These are phyloP conservation scores for Tenthredo scrophulariae DNA, from an alignment of 2,888 invertebrate species.

Conservation along the genomic window DNA sequence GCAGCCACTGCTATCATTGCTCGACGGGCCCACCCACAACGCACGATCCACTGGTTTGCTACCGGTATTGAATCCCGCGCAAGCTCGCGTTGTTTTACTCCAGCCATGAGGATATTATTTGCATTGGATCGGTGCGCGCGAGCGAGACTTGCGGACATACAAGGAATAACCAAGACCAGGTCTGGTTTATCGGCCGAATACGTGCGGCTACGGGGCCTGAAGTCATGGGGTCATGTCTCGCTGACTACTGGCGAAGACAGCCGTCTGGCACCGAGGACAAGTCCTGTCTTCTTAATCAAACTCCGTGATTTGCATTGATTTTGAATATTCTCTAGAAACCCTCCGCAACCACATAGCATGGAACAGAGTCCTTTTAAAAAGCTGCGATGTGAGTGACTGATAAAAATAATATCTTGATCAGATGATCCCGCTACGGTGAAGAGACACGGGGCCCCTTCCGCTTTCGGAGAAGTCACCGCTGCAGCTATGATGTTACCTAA, in stretches of 20 bases:
- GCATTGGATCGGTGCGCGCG: constrained; percentile 65
- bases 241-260: constrained; percentile 17
- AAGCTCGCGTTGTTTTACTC: constrained; percentile 73
- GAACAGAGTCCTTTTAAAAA: not conserved
- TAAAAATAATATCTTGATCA: constrained; percentile 44
- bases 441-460: not conserved
- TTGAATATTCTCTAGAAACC: not conserved
- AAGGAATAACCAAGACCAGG: constrained; percentile 39
- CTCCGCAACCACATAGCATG: not conserved
- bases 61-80: constrained; percentile 78
- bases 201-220: constrained; percentile 6
- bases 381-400: not conserved
- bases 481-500: constrained; percentile 74
- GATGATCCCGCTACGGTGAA: constrained; percentile 6
- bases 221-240: constrained; percentile 46
- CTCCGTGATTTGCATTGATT: constrained; percentile 23
- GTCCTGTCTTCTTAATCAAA: constrained; percentile 25
- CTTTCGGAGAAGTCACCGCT: constrained; percentile 63
- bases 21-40: constrained; percentile 76
- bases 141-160: constrained; percentile 27
- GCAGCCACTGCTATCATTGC: constrained; percentile 67
- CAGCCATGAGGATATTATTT: constrained; percentile 75
- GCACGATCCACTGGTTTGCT: constrained; percentile 75
- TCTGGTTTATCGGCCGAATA: constrained; percentile 38
- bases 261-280: not conserved